A percentile compares a stretch with the other conserved stretches of the same genome.
Conservation (phyloP, 2,113 vertebrate genomes). For the Pomatorhinus ruficollis region DNA sequence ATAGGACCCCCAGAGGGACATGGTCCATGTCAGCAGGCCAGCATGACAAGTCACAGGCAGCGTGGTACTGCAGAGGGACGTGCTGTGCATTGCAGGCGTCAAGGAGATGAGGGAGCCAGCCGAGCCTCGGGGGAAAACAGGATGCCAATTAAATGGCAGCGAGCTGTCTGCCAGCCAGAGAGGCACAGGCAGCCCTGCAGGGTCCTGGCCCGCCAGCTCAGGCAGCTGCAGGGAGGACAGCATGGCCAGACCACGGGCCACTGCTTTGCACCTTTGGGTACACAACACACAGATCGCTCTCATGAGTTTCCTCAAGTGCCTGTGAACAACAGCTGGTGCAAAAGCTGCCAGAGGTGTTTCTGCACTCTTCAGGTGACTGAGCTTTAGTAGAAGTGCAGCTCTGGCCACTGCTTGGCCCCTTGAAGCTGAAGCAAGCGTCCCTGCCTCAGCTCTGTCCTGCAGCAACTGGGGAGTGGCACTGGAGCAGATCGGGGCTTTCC, state of each 20-base stretch:
- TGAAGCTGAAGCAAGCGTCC: accelerated
- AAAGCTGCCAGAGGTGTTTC: neutral
- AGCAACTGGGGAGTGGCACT: accelerated
- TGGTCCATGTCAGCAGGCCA: neutral
- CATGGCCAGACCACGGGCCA: accelerated
- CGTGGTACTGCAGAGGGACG: neutral
- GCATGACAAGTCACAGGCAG: neutral
- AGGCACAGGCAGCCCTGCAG: neutral
- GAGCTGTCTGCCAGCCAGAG: neutral
- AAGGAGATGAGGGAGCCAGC: neutral
- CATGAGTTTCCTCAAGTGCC: accelerated
- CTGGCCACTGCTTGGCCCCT: neutral
- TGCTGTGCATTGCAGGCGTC: neutral
- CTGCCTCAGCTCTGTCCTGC: neutral
- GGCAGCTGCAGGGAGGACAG: neutral
- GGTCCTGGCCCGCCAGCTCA: neutral
- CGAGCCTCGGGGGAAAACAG: accelerated
- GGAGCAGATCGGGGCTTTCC: neutral
- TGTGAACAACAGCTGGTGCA: neutral
- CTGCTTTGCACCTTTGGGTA: neutral
- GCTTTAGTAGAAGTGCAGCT: neutral
- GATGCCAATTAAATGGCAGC: neutral
- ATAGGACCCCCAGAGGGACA: neutral
- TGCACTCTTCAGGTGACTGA: neutral
- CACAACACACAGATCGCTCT: accelerated